phyloP scores from a whole-genome alignment of 2,888 invertebrate species.

The Mythimna vitellina region DNA sequence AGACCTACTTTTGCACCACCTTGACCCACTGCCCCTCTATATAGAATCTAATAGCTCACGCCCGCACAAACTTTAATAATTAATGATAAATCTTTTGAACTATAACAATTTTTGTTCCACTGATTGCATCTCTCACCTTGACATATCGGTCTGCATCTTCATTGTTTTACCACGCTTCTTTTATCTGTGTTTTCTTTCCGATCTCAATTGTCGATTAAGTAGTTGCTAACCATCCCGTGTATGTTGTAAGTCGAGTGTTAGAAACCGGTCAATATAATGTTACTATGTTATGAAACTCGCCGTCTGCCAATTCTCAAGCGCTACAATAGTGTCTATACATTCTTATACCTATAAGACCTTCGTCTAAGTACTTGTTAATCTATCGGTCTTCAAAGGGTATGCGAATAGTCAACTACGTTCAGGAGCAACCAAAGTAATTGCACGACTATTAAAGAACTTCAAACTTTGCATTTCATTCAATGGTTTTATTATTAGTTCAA shows the following conservation, averaged over 20 bases:
- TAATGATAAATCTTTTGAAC: constrained; percentile 57
- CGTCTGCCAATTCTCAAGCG: constrained; percentile 46
- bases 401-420: constrained; percentile 14
- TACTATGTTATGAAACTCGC: constrained; percentile 46
- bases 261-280: constrained; percentile 46
- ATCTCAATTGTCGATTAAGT: constrained; percentile 34
- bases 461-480: constrained; percentile 12
- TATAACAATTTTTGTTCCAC: constrained; percentile 41
- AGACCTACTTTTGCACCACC: constrained; percentile 65
- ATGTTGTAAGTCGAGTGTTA: constrained; percentile 39
- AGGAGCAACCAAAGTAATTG: constrained; percentile 19
- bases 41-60: constrained; percentile 62
- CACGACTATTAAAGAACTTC: constrained; percentile 7
- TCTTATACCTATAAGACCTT: constrained; percentile 30
- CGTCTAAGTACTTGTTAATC: constrained; percentile 20
- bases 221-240: constrained; percentile 28
- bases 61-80: constrained; percentile 57
- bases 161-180: constrained; percentile 52
- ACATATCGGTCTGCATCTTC: constrained; percentile 52
- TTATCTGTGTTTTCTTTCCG: constrained; percentile 28
- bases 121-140: constrained; percentile 57
- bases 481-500: constrained; percentile 5
- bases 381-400: constrained; percentile 27
- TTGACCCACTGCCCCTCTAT: constrained; percentile 67
- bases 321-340: constrained; percentile 39